Evolutionary conservation across 2,888 invertebrate genomes (phyloP).

Genomic region (Agonopterix alstromeriana): DNA sequence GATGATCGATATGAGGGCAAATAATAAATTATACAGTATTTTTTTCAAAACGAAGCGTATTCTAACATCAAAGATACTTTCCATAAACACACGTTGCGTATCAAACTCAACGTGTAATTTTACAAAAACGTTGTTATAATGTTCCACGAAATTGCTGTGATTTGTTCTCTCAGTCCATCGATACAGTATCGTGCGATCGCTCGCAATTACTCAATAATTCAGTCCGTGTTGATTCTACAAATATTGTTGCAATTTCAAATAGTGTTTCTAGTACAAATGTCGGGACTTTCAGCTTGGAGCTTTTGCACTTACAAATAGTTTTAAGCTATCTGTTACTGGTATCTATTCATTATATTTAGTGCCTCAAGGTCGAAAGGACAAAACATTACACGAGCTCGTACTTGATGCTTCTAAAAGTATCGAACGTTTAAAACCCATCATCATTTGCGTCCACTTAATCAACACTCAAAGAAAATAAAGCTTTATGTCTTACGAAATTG

Average conservation of each 20-base stretch:
- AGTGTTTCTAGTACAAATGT: slow-evolving; percentile 8
- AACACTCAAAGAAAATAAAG: neutral
- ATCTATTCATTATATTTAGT: slow-evolving; percentile 4
- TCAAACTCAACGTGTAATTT: slow-evolving; percentile 47
- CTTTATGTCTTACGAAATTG: neutral
- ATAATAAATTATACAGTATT: neutral
- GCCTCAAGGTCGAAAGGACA: slow-evolving; percentile 8
- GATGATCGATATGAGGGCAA: neutral
- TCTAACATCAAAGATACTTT: slow-evolving; percentile 39
- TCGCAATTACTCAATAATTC: slow-evolving; percentile 56
- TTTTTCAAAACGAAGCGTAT: slow-evolving; percentile 13
- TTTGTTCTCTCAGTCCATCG: slow-evolving; percentile 52
- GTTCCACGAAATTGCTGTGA: slow-evolving; percentile 61
- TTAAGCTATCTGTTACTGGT: too few species aligned
- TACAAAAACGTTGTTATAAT: slow-evolving; percentile 64
- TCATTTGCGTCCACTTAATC: neutral
- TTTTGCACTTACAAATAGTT: neutral
- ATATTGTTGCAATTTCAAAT: slow-evolving; percentile 22
- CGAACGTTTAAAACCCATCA: neutral
- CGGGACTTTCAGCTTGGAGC: slow-evolving; percentile 13
- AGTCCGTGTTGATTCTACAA: slow-evolving; percentile 50
- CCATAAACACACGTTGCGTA: slow-evolving; percentile 54
- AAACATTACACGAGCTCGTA: slow-evolving; percentile 4
- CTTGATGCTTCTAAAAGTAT: slow-evolving; percentile 1
- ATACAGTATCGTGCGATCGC: slow-evolving; percentile 38